Percentiles rank a stretch among this genome's conserved stretches.
These are phyloP conservation scores for Aporophyla lueneburgensis DNA, from an alignment of 2,888 invertebrate genomes.

Conservation along the genomic window DNA sequence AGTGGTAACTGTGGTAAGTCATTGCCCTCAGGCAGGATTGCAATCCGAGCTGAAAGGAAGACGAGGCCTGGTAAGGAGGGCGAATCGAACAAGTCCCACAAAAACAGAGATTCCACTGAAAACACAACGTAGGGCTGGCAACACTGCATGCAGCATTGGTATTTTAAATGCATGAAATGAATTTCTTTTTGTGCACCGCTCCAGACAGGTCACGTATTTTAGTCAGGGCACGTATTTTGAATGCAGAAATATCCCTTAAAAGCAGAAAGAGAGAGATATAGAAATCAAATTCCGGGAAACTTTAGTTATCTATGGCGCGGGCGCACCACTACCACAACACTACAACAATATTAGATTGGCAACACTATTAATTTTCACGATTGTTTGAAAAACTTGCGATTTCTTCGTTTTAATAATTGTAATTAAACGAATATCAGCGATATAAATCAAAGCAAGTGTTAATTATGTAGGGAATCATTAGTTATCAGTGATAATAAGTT, in stretches of 20 bases:
- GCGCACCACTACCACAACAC: neutral
- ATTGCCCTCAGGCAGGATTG: no score
- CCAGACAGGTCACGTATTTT: no score
- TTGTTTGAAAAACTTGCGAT: constrained; percentile 6
- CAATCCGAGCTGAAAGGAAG: no score
- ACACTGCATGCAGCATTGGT: no score
- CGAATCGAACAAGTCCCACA: no score
- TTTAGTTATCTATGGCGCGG: neutral
- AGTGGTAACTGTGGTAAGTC: no score
- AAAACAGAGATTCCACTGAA: no score
- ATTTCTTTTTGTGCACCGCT: no score
- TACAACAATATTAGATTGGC: neutral
- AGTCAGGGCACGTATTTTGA: no score
- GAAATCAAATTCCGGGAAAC: neutral
- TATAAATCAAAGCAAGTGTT: neutral
- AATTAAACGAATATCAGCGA: neutral
- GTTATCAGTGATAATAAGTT: neutral
- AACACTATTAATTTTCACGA: constrained; percentile 9
- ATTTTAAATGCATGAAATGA: no score
- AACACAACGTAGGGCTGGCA: no score
- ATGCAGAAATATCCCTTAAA: neutral
- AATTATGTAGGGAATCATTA: neutral
- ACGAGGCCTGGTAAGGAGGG: no score
- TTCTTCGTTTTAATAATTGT: neutral
- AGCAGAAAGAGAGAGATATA: neutral